Conservation (phyloP, 2,113 vertebrate genomes). For the Piaya cayana region DNA sequence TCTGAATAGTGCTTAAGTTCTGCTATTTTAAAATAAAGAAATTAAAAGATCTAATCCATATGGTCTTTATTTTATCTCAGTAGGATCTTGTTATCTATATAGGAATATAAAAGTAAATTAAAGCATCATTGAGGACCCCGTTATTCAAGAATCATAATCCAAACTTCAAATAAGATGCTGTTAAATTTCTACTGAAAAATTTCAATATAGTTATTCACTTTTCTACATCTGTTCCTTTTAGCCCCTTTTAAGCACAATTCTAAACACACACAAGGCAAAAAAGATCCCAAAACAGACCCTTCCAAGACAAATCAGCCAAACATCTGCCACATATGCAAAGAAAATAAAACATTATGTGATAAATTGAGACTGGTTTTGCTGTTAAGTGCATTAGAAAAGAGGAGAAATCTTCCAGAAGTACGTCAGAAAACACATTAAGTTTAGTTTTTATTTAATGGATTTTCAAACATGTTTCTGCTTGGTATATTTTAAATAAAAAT, state of each 20-base stretch:
- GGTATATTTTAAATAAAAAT: not conserved
- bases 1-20: not conserved
- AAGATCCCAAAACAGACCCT: not conserved
- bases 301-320: constrained; percentile 9
- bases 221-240: not conserved
- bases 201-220: not conserved
- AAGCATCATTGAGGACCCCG: not conserved
- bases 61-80: not conserved
- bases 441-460: not conserved
- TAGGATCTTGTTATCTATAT: not conserved
- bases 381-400: not conserved
- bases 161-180: not conserved
- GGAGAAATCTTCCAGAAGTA: not conserved
- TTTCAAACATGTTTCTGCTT: constrained; percentile 31
- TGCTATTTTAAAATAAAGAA: not conserved
- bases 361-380: not conserved
- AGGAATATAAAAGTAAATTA: constrained; percentile 12
- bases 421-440: constrained; percentile 14
- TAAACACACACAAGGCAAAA: not conserved
- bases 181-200: not conserved
- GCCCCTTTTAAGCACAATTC: not conserved
- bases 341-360: not conserved
- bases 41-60: not conserved
- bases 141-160: constrained; percentile 32
- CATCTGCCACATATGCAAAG: not conserved